A percentile compares a stretch with the other conserved stretches of the same genome.
These are phyloP conservation scores for Paratrypauchen microcephalus DNA, from an alignment of 2,797 vertebrate species.

Conservation along the genomic window DNA sequence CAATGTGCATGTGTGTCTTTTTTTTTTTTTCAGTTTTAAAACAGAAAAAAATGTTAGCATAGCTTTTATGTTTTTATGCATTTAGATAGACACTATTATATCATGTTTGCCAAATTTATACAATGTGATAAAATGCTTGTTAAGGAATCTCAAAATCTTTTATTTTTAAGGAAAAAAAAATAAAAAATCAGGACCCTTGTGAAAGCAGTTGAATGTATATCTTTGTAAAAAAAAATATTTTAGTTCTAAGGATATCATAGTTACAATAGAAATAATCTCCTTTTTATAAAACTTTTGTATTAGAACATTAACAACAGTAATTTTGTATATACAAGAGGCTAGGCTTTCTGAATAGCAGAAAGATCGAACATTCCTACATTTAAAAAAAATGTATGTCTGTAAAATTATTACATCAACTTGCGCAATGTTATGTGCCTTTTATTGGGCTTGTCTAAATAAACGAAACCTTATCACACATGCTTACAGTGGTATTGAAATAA, in stretches of 20 bases:
- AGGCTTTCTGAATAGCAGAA: constrained; percentile 99
- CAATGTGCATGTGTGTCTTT: constrained; percentile 73
- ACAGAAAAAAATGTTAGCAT: constrained; percentile 60
- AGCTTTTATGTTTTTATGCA: constrained; percentile 59
- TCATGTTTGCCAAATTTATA: constrained; percentile 79
- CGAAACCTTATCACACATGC: constrained; percentile 83
- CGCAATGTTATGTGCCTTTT: constrained; percentile 99
- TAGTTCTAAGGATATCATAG: constrained; percentile 93
- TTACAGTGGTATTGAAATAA: constrained; percentile 28
- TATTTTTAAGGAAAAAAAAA: constrained; percentile 69
- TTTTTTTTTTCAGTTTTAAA: constrained; percentile 54
- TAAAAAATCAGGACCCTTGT: constrained; percentile 74
- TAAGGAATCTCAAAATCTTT: constrained; percentile 72
- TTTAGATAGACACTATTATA: constrained; percentile 73
- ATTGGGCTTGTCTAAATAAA: constrained; percentile 99
- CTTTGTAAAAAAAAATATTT: constrained; percentile 86
- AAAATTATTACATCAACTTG: constrained; percentile 99
- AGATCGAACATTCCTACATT: constrained; percentile 99
- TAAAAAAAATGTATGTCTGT: constrained; percentile 96
- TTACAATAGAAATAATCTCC: constrained; percentile 92
- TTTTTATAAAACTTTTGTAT: constrained; percentile 99
- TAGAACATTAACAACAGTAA: constrained; percentile 99
- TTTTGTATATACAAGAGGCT: constrained; percentile 98
- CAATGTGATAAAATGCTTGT: constrained; percentile 68
- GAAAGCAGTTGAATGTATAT: constrained; percentile 90